Evolutionary conservation across 2,113 vertebrate genomes (phyloP).

Genomic region (Prochilodus magdalenae): DNA sequence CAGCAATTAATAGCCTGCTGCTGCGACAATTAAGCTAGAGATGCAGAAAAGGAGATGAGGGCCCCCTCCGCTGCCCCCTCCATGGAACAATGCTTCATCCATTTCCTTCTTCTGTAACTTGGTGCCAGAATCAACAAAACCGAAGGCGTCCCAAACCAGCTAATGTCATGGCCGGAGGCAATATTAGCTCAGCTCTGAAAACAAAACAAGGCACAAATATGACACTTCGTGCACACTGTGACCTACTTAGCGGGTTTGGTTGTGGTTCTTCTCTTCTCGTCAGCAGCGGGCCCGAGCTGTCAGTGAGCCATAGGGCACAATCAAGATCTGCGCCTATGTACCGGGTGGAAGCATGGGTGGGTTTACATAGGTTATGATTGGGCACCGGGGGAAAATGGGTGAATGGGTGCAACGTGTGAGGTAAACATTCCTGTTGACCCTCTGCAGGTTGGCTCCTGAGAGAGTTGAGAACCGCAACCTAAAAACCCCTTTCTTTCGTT

Average conservation of each 20-base stretch:
- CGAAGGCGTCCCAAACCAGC: conserved; percentile 38
- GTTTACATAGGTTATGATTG: conserved; percentile 63
- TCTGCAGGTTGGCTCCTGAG: conserved; percentile 51
- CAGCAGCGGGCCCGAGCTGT: conserved; percentile 57
- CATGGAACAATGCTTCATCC: conserved; percentile 20
- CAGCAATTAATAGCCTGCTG: conserved; percentile 68
- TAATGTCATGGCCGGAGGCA: conserved; percentile 60
- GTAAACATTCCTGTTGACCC: conserved; percentile 63
- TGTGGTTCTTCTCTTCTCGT: conserved; percentile 61
- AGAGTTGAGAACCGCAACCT: conserved; percentile 74
- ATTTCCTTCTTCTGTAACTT: conserved; percentile 5
- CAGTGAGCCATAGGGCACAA: conserved; percentile 58
- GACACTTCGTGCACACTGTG: conserved; percentile 65
- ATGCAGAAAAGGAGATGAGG: conserved; percentile 59
- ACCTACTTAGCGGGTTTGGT: conserved; percentile 78
- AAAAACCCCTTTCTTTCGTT: conserved; percentile 76
- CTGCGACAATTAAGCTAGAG: conserved; percentile 69
- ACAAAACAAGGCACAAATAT: conserved; percentile 63
- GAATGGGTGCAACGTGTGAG: conserved; percentile 45
- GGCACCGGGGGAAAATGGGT: conserved; percentile 44
- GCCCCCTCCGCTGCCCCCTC: conserved; percentile 17
- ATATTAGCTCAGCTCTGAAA: conserved; percentile 74
- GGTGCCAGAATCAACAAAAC: conserved; percentile 5
- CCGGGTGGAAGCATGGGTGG: conserved; percentile 63
- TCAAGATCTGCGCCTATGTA: conserved; percentile 63